These are phyloP conservation scores for Polypedilum vanderplanki DNA, from an alignment of 1,140 invertebrate species.

Conservation along the genomic window DNA sequence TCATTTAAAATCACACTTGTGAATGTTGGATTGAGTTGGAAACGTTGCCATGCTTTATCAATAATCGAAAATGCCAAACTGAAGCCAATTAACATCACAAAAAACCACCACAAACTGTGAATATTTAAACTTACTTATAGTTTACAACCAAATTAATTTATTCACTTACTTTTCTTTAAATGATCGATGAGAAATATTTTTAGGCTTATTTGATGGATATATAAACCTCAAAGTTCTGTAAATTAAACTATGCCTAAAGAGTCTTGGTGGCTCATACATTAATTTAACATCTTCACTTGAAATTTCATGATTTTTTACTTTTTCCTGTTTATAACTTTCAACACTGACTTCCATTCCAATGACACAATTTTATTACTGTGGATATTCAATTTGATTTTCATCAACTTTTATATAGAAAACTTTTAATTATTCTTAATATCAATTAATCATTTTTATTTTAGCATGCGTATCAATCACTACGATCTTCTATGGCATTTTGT, in stretches of 20 bases:
- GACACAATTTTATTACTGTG: neutral
- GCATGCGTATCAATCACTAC: neutral
- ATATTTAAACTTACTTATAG: too few relatives aligned
- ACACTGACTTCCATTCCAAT: neutral
- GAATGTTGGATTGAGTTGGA: neutral
- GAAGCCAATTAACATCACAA: neutral
- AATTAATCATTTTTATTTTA: constrained; percentile 20
- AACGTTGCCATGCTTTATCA: neutral
- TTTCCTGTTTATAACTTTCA: neutral
- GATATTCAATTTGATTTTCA: too few relatives aligned
- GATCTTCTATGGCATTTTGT: neutral
- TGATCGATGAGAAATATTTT: neutral
- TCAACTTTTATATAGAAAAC: neutral
- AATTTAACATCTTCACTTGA: neutral
- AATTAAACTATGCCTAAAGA: neutral
- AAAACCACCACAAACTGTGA: neutral
- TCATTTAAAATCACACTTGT: neutral
- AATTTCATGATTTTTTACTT: neutral
- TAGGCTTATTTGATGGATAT: neutral
- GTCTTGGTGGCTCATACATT: neutral
- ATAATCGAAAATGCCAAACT: constrained; percentile 4
- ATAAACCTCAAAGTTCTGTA: neutral
- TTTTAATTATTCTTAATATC: neutral
- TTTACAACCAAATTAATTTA: too few relatives aligned
- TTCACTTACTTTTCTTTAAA: constrained; percentile 7